phyloP scores from a whole-genome alignment of 2,888 invertebrate genomes.

The Digitonthophagus gazella region DNA sequence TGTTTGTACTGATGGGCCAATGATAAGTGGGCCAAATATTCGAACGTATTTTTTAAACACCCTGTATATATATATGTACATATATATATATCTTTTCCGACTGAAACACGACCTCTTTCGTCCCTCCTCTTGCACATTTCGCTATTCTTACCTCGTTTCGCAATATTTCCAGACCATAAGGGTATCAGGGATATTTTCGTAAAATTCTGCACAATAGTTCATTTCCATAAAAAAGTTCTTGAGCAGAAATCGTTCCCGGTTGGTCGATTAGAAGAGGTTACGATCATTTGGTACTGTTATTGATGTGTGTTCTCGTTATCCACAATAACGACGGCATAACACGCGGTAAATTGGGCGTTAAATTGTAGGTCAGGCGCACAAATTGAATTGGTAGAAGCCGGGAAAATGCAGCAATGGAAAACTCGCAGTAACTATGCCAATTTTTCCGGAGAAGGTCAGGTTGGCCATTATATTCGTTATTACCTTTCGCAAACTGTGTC shows the following conservation, averaged over 20 bases:
- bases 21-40: too few species aligned
- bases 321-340: neutral
- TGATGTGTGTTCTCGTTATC: neutral
- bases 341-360: neutral
- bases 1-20: too few species aligned
- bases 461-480: neutral
- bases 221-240: too few species aligned
- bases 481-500: neutral
- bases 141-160: neutral
- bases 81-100: neutral
- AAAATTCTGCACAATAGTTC: too few species aligned
- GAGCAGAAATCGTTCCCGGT: neutral
- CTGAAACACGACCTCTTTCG: neutral
- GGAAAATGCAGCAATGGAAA: neutral
- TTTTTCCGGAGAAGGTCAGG: neutral
- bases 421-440: neutral
- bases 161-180: neutral
- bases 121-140: neutral
- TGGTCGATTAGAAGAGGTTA: neutral
- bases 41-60: too few species aligned
- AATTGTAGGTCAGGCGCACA: neutral
- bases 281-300: neutral
- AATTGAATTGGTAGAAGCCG: neutral
- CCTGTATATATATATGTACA: too few species aligned
- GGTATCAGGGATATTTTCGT: too few species aligned